Base-by-base conservation (phyloP, 2,113 vertebrate genomes). In the Rhodinocichla rosea region DNA sequence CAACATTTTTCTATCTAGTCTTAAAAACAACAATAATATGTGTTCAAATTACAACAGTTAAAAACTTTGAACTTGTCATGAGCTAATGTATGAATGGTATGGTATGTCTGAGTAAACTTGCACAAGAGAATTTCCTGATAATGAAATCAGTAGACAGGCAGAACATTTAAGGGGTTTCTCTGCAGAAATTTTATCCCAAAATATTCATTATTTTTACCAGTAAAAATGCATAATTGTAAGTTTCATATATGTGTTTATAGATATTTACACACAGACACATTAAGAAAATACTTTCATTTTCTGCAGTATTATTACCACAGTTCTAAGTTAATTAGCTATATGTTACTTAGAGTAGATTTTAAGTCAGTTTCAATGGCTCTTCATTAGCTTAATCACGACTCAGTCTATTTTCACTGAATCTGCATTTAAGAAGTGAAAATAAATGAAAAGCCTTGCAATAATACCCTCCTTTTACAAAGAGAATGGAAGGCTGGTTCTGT, bases 311-410 rank as follows among this genome's bases (percentile, higher is more conserved):
- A 87, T 39, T 78, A 53, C 27, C 56, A 55, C 55, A 27, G 33
- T 83, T 93, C 37, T 56, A 52, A 88, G 35, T 78, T 90, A 90
- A 78, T 95, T 83, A 78, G 44, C 60, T 90, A 4, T 78, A 20
- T 14, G 16, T 88, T 92, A 67, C 63, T 83, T 95, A 44, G 6
- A 81, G 47, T 52, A 63, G 63, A 59, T 75, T 33, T 83, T 94
- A 88, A 91, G 65, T 76, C 74, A 93, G 40, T 81, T 96, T 90
- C 62, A 57, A 7, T 60, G 52, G 47, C 40, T 94, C 64, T 92
- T 93, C 56, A 76, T 81, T 93, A 84, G 56, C 53, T 90, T 93
- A 83, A 90, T 89, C 28, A 5, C 78, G 52, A 86, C 68, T 93
- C 87, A 90, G 40, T 39, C 71, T 78, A 42, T 94, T 93, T 93